A percentile compares a stretch with the other conserved stretches of the same genome.
Evolutionary conservation across 2,888 invertebrate genomes (phyloP).

Genomic region (Nomada lathburiana): DNA sequence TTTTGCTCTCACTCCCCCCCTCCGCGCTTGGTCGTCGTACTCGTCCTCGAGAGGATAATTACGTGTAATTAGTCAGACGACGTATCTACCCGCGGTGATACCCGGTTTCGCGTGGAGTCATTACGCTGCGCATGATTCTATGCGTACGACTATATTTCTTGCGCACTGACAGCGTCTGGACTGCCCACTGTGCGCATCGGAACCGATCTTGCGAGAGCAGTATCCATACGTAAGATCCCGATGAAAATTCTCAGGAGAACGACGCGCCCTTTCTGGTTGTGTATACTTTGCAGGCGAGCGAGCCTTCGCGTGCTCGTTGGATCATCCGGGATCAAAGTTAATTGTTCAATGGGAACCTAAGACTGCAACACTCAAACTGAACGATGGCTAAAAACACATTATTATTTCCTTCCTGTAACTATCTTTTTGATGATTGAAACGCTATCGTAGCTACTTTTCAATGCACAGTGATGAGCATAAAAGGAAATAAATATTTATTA

Average conservation of each 20-base stretch:
- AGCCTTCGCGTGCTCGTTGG: too few species aligned
- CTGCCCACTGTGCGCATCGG: slow-evolving; percentile 69
- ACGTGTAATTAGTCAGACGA: slow-evolving; percentile 68
- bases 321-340: too few species aligned
- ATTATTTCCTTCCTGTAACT: too few species aligned
- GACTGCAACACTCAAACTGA: too few species aligned
- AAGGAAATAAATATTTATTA: too few species aligned
- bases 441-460: too few species aligned
- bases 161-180: slow-evolving; percentile 70
- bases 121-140: slow-evolving; percentile 71
- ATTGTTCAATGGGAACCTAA: too few species aligned
- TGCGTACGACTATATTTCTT: slow-evolving; percentile 77
- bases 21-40: slow-evolving; percentile 14
- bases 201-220: slow-evolving; percentile 44
- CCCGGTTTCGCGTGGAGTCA: slow-evolving; percentile 66
- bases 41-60: slow-evolving; percentile 67
- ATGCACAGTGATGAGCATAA: too few species aligned
- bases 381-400: too few species aligned
- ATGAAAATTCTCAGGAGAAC: slow-evolving; percentile 43
- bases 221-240: slow-evolving; percentile 30
- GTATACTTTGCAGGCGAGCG: not conserved
- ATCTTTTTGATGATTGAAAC: too few species aligned
- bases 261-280: slow-evolving; percentile 14
- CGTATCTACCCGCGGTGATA: slow-evolving; percentile 68
- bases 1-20: slow-evolving; percentile 15